phyloP scores from a whole-genome alignment of 2,888 invertebrate genomes.

The Rhogogaster chlorosoma region DNA sequence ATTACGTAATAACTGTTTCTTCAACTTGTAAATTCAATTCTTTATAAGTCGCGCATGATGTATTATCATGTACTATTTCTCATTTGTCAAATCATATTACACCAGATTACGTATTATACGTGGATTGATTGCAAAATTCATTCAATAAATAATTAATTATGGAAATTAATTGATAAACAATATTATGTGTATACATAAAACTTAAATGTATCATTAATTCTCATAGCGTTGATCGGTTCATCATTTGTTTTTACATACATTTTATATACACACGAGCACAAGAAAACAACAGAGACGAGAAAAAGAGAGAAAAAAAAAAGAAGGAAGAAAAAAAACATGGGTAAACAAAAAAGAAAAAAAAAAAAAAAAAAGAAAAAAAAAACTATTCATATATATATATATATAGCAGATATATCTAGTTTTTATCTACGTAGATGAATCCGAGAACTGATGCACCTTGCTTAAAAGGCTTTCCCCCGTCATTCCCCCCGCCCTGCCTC shows the following conservation, averaged over 20 bases:
- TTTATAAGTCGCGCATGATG: neutral
- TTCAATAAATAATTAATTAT: too few relatives aligned
- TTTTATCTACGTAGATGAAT: constrained; percentile 23
- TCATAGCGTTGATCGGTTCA: neutral
- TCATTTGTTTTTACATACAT: neutral
- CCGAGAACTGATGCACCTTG: constrained; percentile 41
- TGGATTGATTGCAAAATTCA: too few relatives aligned
- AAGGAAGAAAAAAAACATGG: neutral
- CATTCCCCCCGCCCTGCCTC: neutral
- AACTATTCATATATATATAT: neutral
- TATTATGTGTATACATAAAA: too few relatives aligned
- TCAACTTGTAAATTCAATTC: neutral
- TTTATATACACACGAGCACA: neutral
- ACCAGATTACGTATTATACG: too few relatives aligned
- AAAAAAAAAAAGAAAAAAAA: neutral
- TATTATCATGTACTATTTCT: neutral
- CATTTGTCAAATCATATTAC: too few relatives aligned
- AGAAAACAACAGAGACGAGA: neutral
- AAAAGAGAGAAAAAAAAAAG: neutral
- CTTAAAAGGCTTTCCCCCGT: neutral
- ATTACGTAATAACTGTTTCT: neutral
- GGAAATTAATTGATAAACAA: too few relatives aligned
- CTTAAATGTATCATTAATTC: too few relatives aligned
- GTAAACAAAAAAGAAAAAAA: too few relatives aligned
- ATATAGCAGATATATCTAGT: neutral